Conservation (phyloP, 2,113 vertebrate genomes). For the Pseudopipra pipra region DNA sequence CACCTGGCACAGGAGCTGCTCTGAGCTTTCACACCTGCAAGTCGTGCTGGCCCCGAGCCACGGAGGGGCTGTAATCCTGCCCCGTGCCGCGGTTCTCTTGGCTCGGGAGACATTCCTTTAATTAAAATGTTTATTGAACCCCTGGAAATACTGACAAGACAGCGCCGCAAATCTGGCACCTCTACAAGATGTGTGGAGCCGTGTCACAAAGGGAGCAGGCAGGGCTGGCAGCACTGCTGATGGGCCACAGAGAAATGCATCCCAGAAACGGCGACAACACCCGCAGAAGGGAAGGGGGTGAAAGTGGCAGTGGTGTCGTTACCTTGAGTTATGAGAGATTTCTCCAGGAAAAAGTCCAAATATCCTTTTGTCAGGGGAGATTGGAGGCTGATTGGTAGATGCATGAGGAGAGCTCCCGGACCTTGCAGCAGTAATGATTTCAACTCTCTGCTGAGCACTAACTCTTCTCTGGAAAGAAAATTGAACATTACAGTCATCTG, state of each 20-base stretch:
- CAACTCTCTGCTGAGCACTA: slow-evolving; percentile 69
- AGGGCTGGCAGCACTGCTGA: neutral
- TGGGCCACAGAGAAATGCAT: slow-evolving; percentile 52
- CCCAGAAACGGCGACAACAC: neutral
- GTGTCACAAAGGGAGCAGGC: neutral
- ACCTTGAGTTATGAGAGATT: slow-evolving; percentile 66
- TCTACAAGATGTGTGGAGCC: slow-evolving; percentile 35
- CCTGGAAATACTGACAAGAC: slow-evolving; percentile 52
- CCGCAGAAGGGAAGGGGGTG: neutral
- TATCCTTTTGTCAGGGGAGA: slow-evolving; percentile 63
- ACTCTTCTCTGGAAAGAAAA: slow-evolving; percentile 66
- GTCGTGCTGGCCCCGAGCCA: neutral
- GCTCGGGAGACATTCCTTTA: slow-evolving; percentile 22
- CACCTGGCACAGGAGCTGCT: neutral
- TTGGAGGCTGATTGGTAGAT: slow-evolving; percentile 61
- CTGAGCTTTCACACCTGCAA: neutral
- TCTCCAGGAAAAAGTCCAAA: slow-evolving; percentile 58
- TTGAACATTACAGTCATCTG: slow-evolving; percentile 46
- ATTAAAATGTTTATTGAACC: slow-evolving; percentile 61
- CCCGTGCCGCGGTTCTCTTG: neutral
- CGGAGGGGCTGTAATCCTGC: slow-evolving; percentile 6
- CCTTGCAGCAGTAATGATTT: slow-evolving; percentile 54
- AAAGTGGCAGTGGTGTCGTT: slow-evolving; percentile 14
- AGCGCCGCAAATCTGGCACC: slow-evolving; percentile 24
- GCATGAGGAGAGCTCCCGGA: slow-evolving; percentile 30